A percentile compares a stretch with the other conserved stretches of the same genome.
Evolutionary conservation across 2,888 invertebrate species (phyloP).

Genomic region (Rhodophaea formosa): DNA sequence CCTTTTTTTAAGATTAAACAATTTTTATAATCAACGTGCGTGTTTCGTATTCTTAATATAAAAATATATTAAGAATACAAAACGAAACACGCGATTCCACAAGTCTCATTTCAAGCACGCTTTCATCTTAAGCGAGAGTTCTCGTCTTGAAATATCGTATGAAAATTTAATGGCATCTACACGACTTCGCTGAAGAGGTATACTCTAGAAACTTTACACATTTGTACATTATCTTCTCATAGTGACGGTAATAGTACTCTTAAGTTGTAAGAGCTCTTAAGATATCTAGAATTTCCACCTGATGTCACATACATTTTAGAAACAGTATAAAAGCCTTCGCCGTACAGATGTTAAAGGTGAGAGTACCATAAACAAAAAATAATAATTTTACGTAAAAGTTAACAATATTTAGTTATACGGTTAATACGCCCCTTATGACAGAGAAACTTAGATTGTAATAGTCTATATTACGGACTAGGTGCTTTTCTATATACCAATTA

Average conservation of each 20-base stretch:
- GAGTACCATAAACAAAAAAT: no score
- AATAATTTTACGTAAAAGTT: no score
- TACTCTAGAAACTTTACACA: slow-evolving; percentile 2
- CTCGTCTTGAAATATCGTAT: not conserved
- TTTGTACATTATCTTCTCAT: slow-evolving; percentile 3
- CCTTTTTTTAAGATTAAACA: no score
- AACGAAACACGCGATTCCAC: not conserved
- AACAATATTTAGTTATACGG: no score
- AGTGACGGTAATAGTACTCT: not conserved
- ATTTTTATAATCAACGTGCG: no score
- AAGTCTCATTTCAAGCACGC: not conserved
- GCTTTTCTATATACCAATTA: no score
- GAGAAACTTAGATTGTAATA: no score
- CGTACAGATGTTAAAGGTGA: no score
- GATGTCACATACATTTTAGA: not conserved
- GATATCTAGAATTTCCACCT: not conserved
- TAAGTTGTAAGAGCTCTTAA: not conserved
- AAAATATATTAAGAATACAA: no score
- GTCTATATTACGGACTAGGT: no score
- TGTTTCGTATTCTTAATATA: no score
- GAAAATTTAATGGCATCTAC: slow-evolving; percentile 8
- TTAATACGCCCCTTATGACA: no score
- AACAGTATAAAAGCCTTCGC: not conserved
- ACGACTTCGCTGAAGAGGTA: not conserved
- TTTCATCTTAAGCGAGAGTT: slow-evolving; percentile 1